Evolutionary conservation across 2,113 vertebrate genomes (phyloP).

Genomic region (Crypturellus undulatus): DNA sequence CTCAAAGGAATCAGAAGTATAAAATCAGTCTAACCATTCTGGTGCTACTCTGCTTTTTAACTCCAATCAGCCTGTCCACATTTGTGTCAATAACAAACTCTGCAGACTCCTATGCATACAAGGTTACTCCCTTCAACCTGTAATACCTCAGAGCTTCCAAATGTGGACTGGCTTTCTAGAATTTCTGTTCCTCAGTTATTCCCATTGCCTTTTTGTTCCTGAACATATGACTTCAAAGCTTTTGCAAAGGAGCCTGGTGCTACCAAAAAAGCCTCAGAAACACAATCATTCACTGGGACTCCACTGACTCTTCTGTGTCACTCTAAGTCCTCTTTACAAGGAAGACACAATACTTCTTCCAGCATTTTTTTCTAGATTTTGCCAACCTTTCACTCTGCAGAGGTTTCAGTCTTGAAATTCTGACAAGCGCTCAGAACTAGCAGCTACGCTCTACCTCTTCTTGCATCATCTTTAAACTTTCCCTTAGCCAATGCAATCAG

Average conservation of each 20-base stretch:
- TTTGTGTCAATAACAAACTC: neutral
- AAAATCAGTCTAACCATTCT: conserved; percentile 5
- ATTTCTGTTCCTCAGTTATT: neutral
- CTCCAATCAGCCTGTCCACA: neutral
- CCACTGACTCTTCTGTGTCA: neutral
- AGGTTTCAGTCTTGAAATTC: neutral
- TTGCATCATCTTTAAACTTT: neutral
- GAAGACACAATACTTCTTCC: neutral
- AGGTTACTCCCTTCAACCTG: neutral
- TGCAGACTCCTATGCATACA: neutral
- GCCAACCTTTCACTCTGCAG: neutral
- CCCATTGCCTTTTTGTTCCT: neutral
- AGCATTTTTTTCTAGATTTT: neutral
- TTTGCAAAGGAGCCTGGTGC: neutral
- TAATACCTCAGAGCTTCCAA: neutral
- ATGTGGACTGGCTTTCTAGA: neutral
- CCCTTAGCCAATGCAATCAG: neutral
- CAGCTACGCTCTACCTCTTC: neutral
- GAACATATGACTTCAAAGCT: neutral
- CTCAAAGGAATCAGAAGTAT: conserved; percentile 29
- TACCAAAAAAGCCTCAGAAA: accelerated
- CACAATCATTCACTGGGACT: neutral
- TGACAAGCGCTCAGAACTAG: neutral
- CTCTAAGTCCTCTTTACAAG: neutral
- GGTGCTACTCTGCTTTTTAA: neutral